Base-by-base conservation (phyloP, 2,888 invertebrate species). In the Catocala nupta region DNA sequence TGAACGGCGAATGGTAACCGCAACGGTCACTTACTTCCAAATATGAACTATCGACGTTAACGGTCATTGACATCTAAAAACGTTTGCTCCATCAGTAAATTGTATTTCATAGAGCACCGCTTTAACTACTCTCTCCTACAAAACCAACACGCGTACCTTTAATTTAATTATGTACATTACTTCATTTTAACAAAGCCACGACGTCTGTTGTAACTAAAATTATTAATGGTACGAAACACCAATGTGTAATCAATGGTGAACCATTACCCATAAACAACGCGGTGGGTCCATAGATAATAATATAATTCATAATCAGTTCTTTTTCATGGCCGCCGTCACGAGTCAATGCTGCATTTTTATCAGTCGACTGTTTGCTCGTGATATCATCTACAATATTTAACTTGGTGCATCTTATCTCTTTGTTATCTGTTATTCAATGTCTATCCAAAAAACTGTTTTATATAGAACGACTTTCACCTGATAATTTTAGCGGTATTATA, bases 301-400 rank as follows among this genome's bases (percentile, higher is more conserved):
- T 5, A 11, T 48, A n/a, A 52, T 16, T 61, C 58, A 48, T 67
- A 48, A 13, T 53, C 62, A 70, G 55, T 70, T 62, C 60, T 68
- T 62, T 54, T 55, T 49, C 63, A 39, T 43, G 36, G 9, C 36
- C 62, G 55, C n/a, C 45, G 49, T 33, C 49, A 47, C 36, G 36
- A 39, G 16, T 45, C 45, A 44, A 12, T 54, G 63, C 60, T 80
- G 78, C 77, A 77, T 75, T 76, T 67, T 81, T 81, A 81, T 81
- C 81, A 68, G 44, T 7, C n/a, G n/a, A 7, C 39, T 68, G 55
- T 78, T 65, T 70, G 71, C 70, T 63, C 56, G 54, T 54, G 49
- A 53, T 71, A 77, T 77, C 75, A 68, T 57, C 50, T 9, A 54
- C 73, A 65, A 72, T 76, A 68, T 70, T 55, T 57, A 52, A 42